phyloP scores from a whole-genome alignment of 2,113 vertebrate genomes.

The Tachycineta bicolor region DNA sequence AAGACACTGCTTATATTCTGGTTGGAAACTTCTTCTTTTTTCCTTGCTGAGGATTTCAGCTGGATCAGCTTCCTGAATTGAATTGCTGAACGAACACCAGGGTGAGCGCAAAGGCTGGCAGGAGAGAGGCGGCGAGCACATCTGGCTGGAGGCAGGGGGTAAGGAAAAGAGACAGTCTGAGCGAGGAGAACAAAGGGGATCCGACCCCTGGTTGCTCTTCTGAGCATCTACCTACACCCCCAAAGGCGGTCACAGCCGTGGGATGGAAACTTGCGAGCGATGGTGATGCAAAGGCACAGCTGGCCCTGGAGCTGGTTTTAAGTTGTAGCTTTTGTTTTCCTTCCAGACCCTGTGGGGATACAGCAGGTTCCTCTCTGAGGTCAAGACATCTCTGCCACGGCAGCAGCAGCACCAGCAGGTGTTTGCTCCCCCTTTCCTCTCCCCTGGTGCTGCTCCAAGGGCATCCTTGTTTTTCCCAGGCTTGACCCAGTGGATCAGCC shows the following conservation, averaged over 20 bases:
- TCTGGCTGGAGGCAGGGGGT: slow-evolving; percentile 39
- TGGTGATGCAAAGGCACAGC: not conserved
- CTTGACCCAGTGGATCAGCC: not conserved
- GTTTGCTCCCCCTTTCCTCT: not conserved
- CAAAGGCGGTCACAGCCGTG: not conserved
- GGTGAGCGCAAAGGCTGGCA: not conserved
- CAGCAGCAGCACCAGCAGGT: not conserved
- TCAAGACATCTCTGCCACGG: not conserved
- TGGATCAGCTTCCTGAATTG: slow-evolving; percentile 51
- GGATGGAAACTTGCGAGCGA: not conserved
- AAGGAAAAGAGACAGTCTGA: not conserved
- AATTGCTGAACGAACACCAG: slow-evolving; percentile 31
- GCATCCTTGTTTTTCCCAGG: not conserved
- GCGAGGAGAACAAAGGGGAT: not conserved
- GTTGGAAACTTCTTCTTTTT: not conserved
- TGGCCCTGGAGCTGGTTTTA: not conserved
- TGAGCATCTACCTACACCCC: not conserved
- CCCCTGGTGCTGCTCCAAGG: not conserved
- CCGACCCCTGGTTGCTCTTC: not conserved
- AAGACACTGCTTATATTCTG: not conserved
- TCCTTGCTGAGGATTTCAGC: slow-evolving; percentile 13
- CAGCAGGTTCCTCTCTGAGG: not conserved
- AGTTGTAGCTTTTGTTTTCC: not conserved
- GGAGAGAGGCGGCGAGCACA: not conserved
- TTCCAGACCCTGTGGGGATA: not conserved